Conservation (phyloP, 2,797 vertebrate species). For the Bovichtus diacanthus region DNA sequence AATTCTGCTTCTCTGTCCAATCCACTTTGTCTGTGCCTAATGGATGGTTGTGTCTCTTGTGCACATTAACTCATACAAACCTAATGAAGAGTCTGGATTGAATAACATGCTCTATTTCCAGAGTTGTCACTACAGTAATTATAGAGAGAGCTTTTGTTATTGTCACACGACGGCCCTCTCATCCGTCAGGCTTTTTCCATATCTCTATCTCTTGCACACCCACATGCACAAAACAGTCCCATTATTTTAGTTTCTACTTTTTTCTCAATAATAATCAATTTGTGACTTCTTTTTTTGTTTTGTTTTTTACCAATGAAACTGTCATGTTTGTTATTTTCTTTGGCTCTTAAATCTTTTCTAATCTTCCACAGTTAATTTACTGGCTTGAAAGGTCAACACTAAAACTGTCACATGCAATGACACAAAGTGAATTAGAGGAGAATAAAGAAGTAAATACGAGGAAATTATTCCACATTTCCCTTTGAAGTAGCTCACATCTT, state of each 20-base stretch:
- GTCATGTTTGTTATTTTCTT: constrained; percentile 22
- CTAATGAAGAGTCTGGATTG: neutral
- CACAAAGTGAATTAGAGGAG: constrained; percentile 20
- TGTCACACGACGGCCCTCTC: neutral
- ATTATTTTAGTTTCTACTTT: neutral
- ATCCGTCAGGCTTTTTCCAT: neutral
- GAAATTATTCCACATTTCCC: neutral
- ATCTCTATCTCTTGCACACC: neutral
- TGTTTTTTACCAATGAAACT: constrained; percentile 21
- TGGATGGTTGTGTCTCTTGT: constrained; percentile 28
- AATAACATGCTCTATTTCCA: neutral
- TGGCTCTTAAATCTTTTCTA: constrained; percentile 25
- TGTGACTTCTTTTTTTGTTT: too few species aligned
- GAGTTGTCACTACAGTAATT: neutral
- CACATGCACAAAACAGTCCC: neutral
- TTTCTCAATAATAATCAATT: constrained; percentile 11
- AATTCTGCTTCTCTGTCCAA: constrained; percentile 13
- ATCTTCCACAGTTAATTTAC: constrained; percentile 33
- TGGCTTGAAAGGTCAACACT: constrained; percentile 40
- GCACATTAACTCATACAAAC: constrained; percentile 30
- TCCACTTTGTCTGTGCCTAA: constrained; percentile 25
- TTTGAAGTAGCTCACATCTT: neutral
- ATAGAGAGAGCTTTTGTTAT: neutral
- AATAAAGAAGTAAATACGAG: neutral
- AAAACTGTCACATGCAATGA: constrained; percentile 19